Base-by-base conservation (phyloP, 1,140 invertebrate genomes). In the Tenebrio molitor region DNA sequence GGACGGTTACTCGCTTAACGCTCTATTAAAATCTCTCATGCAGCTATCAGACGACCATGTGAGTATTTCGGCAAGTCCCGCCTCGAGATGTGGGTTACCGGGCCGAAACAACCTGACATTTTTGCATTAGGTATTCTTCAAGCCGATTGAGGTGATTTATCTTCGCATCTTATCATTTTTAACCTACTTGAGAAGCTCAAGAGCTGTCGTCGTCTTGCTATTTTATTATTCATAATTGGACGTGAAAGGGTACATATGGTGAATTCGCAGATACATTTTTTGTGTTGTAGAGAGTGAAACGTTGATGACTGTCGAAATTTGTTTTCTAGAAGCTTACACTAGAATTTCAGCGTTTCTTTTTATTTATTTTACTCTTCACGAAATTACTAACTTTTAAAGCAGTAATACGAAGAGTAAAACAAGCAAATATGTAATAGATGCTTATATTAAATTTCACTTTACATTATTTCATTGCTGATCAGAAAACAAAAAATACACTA, bases 1-100 rank as follows among this genome's bases (percentile, higher is more conserved):
- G n/a, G n/a, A n/a, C n/a, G 36, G 50, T 58, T 50, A 7, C 19
- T 58, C 21, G 23, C 50, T 58, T 25, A 16, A 58, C 50, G 50
- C 50, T 58, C 50, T 58, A 29, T 58, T 58, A 58, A 58, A 58
- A 15, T 58, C 50, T 58, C n/a, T 15, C 21, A 23, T 14, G 19
- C n/a, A n/a, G 12, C n/a, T 58, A 10, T 10, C 50, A 58, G 50
- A 58, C 50, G 21, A 50, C 3, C 44, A 23, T 19, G n/a, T 50
- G 44, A 53, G 29, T 58, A 58, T 58, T 58, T 29, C 23, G 23
- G 29, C 50, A 29, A 29, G 12, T 58, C 23, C 50, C 14, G 50
- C 50, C 50, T 58, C 21, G 50, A 58, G 50, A 58, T 29, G 23
- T 58, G 50, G 50, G 50, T 58, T 58, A 58, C 50, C 50, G 23